A percentile compares a stretch with the other conserved stretches of the same genome.
phyloP scores from a whole-genome alignment of 2,888 invertebrate species.

The Beris chalybata region DNA sequence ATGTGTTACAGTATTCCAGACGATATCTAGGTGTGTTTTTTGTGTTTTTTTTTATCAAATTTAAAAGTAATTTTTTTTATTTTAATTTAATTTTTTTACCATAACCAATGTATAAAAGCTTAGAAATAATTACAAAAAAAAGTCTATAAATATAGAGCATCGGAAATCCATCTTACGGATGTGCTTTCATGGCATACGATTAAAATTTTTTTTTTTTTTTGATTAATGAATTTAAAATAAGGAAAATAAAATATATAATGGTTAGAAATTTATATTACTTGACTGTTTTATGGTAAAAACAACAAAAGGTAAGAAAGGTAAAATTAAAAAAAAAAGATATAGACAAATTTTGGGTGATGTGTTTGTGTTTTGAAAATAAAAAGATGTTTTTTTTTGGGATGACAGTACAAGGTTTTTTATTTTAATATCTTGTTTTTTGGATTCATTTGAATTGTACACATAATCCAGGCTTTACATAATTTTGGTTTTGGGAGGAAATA shows the following conservation, averaged over 20 bases:
- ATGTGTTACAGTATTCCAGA: conserved; percentile 13
- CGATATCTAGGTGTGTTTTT: too few species aligned
- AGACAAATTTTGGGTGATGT: too few species aligned
- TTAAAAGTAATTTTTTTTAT: not conserved
- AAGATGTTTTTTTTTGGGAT: conserved; percentile 15
- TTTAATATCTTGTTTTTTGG: conserved; percentile 20
- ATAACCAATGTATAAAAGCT: conserved; percentile 3
- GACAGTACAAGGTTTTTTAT: conserved; percentile 27
- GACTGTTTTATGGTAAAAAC: conserved; percentile 27
- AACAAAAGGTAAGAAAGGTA: conserved; percentile 16
- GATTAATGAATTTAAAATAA: conserved; percentile 10
- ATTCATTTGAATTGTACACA: conserved; percentile 40
- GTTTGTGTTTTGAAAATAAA: not conserved
- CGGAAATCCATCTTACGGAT: conserved; percentile 5
- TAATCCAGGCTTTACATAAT: conserved; percentile 39
- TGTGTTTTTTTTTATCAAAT: not conserved
- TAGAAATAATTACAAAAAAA: conserved; percentile 14
- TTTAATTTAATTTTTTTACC: not conserved
- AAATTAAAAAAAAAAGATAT: too few species aligned
- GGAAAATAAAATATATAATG: conserved; percentile 26
- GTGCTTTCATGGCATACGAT: not conserved
- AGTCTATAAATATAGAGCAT: not conserved
- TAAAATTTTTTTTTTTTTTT: conserved; percentile 30
- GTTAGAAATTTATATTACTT: not conserved
- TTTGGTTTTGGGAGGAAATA: conserved; percentile 25